phyloP scores from a whole-genome alignment of 64 coral and sea anemone genomes.

The Orbicella faveolata region DNA sequence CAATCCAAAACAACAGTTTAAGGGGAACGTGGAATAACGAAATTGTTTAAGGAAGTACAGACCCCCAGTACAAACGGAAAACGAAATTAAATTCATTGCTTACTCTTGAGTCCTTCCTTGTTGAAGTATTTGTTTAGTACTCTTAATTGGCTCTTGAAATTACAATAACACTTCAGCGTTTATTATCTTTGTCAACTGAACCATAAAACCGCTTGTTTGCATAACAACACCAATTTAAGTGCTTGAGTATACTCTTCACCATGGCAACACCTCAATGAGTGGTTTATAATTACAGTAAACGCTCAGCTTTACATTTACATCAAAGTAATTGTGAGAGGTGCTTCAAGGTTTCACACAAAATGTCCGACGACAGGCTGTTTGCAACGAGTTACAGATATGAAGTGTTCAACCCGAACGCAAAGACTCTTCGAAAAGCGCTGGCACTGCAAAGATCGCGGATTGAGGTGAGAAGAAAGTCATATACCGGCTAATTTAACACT shows the following conservation, averaged over 20 bases:
- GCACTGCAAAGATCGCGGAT: conserved; percentile 13
- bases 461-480: neutral
- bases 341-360: neutral
- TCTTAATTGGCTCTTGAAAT: neutral
- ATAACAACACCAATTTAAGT: neutral
- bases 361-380: conserved; percentile 16
- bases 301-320: neutral
- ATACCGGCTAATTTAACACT: neutral
- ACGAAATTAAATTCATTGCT: neutral
- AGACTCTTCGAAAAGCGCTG: neutral
- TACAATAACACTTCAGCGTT: neutral
- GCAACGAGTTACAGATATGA: conserved; percentile 25
- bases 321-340: neutral
- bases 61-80: neutral
- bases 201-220: conserved; percentile 1
- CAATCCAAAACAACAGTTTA: too few species aligned
- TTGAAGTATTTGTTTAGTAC: neutral
- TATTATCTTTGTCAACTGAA: conserved; percentile 20
- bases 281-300: neutral
- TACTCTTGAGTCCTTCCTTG: neutral
- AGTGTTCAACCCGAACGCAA: neutral
- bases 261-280: neutral
- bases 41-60: too few species aligned
- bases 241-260: neutral
- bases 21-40: too few species aligned